These are phyloP conservation scores for Cantharis lateralis DNA, from an alignment of 2,888 invertebrate species.

Conservation along the genomic window DNA sequence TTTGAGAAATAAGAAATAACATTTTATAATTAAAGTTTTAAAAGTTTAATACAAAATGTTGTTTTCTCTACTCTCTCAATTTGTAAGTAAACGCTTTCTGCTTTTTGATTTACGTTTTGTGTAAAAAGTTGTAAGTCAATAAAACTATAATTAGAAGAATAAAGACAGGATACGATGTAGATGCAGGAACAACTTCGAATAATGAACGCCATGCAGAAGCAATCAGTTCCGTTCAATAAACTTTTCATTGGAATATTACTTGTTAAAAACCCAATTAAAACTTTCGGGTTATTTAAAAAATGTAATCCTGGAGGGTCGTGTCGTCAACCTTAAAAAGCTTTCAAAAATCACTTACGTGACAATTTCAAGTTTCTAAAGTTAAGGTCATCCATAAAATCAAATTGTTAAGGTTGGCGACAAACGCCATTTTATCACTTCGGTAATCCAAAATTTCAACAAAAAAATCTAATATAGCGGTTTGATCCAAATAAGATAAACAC, in stretches of 20 bases:
- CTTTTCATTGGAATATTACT: not conserved
- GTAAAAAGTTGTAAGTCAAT: not conserved
- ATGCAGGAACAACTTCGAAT: not conserved
- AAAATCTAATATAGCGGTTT: not conserved
- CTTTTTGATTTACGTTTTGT: not conserved
- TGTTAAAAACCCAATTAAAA: not conserved
- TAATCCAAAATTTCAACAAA: not conserved
- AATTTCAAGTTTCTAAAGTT: not conserved
- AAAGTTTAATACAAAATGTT: not conserved
- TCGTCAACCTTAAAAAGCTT: not conserved
- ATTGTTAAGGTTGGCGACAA: not conserved
- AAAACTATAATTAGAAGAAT: not conserved
- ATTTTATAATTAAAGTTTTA: not conserved
- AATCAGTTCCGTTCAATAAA: not conserved
- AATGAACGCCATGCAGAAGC: not conserved
- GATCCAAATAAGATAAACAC: slow-evolving; percentile 5
- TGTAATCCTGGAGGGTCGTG: not conserved
- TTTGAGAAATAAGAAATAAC: not conserved
- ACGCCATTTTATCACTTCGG: not conserved
- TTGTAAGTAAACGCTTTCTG: too few relatives aligned
- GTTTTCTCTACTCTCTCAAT: not conserved
- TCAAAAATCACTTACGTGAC: not conserved
- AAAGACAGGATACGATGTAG: not conserved
- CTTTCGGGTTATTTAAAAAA: not conserved
- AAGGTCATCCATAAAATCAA: not conserved